These are phyloP conservation scores for Zosterops japonicus DNA, from an alignment of 2,113 vertebrate genomes.

Conservation along the genomic window DNA sequence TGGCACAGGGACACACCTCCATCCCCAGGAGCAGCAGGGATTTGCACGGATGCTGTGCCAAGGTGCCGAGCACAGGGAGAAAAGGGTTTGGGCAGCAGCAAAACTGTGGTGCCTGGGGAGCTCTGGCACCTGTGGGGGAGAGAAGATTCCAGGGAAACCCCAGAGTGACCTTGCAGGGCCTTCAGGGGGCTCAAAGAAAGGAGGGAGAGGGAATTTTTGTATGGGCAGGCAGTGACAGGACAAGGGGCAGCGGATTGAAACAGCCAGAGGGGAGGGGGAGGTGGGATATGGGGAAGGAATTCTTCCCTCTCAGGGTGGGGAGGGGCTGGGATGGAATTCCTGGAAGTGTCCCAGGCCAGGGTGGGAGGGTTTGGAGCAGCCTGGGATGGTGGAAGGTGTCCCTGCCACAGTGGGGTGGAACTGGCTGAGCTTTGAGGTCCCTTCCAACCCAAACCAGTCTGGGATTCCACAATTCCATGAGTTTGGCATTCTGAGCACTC, in stretches of 20 bases:
- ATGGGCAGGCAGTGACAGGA: neutral
- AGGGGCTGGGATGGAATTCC: neutral
- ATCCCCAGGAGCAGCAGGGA: rapidly evolving
- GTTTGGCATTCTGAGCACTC: neutral
- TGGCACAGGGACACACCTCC: too few species aligned
- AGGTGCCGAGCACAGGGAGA: neutral
- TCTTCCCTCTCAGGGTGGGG: neutral
- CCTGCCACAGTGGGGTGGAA: neutral
- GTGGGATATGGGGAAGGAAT: neutral
- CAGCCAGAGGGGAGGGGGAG: neutral
- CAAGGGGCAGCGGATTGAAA: neutral
- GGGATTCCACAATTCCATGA: neutral
- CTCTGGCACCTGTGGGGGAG: neutral
- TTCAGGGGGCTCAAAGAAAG: neutral
- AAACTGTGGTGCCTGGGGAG: neutral
- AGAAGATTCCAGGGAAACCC: neutral
- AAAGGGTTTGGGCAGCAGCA: neutral
- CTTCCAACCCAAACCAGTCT: neutral
- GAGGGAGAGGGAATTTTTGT: neutral
- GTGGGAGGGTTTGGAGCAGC: neutral
- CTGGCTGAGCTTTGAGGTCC: neutral
- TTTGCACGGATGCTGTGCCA: neutral
- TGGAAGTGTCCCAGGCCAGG: neutral
- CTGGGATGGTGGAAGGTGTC: neutral
- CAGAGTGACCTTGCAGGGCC: neutral